Evolutionary conservation across 2,888 invertebrate genomes (phyloP).

Genomic region (Clusia tigrina): DNA sequence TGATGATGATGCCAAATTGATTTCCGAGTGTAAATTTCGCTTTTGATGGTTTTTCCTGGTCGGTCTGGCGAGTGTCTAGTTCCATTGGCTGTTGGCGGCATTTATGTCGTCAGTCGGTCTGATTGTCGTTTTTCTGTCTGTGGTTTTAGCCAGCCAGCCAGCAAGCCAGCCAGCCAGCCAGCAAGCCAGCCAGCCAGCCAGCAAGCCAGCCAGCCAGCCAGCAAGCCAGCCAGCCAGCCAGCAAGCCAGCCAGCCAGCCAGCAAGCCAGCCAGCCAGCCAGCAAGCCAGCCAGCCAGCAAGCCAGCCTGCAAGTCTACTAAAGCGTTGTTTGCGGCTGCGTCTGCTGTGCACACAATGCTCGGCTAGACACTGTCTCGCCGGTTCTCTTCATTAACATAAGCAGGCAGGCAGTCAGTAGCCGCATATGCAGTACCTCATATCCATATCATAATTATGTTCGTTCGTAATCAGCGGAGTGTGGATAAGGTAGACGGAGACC

Average conservation of each 20-base stretch:
- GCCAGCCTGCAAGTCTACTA: too few species aligned
- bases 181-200: too few species aligned
- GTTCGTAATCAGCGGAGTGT: not conserved
- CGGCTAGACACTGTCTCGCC: constrained; percentile 62
- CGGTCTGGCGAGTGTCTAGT: constrained; percentile 19
- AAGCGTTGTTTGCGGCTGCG: constrained; percentile 28
- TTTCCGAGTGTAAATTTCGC: not conserved
- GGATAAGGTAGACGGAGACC: constrained; percentile 29
- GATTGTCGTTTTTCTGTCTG: constrained; percentile 17
- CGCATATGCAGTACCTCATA: constrained; percentile 29
- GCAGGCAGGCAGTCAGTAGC: constrained; percentile 14
- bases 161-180: too few species aligned
- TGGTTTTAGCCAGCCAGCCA: constrained; percentile 7
- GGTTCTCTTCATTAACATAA: constrained; percentile 58
- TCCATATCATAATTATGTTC: constrained; percentile 15
- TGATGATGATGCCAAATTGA: not conserved
- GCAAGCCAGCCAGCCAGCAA: too few species aligned
- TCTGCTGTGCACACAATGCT: constrained; percentile 39
- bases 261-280: too few species aligned
- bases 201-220: too few species aligned
- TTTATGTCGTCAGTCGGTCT: constrained; percentile 3
- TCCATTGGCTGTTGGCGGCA: constrained; percentile 13
- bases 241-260: too few species aligned
- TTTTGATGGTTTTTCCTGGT: not conserved
- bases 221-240: too few species aligned